Evolutionary conservation across 2,888 invertebrate genomes (phyloP).

Genomic region (Terebella lapidaria): DNA sequence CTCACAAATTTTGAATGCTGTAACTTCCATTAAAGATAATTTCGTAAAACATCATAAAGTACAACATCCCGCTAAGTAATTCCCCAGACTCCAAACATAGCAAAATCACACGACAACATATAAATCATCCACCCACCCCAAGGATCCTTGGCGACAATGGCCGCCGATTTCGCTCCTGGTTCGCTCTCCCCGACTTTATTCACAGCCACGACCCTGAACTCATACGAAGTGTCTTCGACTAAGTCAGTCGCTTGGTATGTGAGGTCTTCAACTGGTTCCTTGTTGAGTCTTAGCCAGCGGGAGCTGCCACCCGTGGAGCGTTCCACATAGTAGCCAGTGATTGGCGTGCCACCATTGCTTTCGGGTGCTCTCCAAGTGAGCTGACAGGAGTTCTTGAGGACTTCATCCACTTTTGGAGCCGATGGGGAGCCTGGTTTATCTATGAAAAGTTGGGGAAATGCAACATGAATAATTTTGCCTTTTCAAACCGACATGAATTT

Average conservation of each 20-base stretch:
- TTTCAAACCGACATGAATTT: background rate
- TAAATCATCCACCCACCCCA: conserved; percentile 6
- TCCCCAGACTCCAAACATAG: no score
- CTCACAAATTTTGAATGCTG: no score
- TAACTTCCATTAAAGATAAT: no score
- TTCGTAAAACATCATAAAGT: no score
- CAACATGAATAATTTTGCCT: background rate
- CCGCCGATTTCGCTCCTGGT: conserved; percentile 13
- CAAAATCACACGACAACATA: background rate
- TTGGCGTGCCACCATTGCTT: conserved; percentile 30
- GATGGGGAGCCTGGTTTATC: conserved; percentile 28
- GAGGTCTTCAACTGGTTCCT: conserved; percentile 18
- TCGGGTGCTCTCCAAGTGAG: conserved; percentile 28
- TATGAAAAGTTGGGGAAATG: conserved; percentile 15
- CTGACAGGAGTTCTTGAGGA: conserved; percentile 27
- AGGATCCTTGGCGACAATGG: conserved; percentile 37
- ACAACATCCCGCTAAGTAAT: no score
- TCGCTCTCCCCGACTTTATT: conserved; percentile 46
- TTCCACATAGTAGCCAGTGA: conserved; percentile 31
- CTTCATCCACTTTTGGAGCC: conserved; percentile 23
- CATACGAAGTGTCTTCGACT: conserved; percentile 39
- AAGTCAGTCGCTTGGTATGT: conserved; percentile 37
- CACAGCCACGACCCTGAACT: conserved; percentile 45
- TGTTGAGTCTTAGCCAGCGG: conserved; percentile 33
- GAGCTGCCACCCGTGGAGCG: conserved; percentile 8